Evolutionary conservation across 2,113 vertebrate species (phyloP), one percentile per base, ranked within the genome.

Genomic region (Rostratula benghalensis): DNA sequence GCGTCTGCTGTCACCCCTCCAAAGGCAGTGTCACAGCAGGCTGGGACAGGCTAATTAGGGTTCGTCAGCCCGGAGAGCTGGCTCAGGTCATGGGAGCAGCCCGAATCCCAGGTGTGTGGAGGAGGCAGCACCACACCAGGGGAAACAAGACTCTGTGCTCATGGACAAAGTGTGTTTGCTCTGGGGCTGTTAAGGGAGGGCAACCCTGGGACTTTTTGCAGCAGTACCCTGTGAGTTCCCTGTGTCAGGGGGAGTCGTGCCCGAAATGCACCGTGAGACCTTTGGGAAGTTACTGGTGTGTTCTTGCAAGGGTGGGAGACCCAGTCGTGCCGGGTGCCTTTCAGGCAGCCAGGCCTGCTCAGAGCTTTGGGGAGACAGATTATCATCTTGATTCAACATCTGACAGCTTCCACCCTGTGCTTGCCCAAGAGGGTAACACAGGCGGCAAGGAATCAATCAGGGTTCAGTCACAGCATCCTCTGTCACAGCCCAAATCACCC

Each of bases 381-480:
- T 69, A 91, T 78, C 51, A 74, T 90, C 92, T 87, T 61, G 64
- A 89, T 94, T 90, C 81, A 74, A 54, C 83, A 83, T 69, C 96
- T 59, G 68, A 81, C 79, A 77, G 91, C 93, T 91, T 50, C 93
- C 88, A 82, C 65, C 63, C 91, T 65, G 35, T 2, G 53, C 95
- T 88, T 3, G 4, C 79, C 69, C 1, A n/a, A 53, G 93, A 86
- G 50, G 45, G 41, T 30, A 43, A 43, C 7, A 1, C 92, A 30
- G 82, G 57, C 90, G 73, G 92, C 54, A 5, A 28, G 88, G 59
- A 70, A 79, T 80, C 82, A 10, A 5, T 69, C 74, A 48, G 91
- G 71, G 74, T 1, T 39, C 25, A 7, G 65, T 53, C 4, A 0
- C 53, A 35, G 83, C 83, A 35, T 64, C 77, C 86, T 63, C 77